Conservation (phyloP, 2,888 invertebrate species). For the Machimus rusticus region DNA sequence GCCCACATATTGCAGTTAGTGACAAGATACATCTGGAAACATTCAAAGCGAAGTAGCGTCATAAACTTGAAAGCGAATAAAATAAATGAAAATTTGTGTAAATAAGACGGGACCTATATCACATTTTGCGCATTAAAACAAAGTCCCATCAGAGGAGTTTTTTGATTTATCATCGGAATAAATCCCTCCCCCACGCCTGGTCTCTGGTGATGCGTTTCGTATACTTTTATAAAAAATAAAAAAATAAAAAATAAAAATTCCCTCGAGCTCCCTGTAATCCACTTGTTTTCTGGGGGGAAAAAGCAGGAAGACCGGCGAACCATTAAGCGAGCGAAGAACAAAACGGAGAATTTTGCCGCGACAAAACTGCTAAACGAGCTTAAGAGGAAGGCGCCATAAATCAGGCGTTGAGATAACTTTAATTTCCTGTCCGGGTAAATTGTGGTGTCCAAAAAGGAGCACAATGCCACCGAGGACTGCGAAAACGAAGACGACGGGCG, state of each 20-base stretch:
- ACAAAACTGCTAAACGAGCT: background rate
- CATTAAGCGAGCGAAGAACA: background rate
- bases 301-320: background rate
- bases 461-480: background rate
- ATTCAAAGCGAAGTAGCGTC: background rate
- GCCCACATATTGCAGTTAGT: background rate
- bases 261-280: background rate
- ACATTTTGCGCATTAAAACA: background rate
- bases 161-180: background rate
- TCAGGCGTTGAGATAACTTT: background rate
- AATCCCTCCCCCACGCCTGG: background rate
- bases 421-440: background rate
- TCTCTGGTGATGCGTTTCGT: background rate
- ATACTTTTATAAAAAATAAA: background rate
- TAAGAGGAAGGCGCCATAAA: background rate
- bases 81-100: background rate
- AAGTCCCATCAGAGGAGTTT: background rate
- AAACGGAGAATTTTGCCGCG: background rate
- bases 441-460: background rate
- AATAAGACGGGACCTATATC: background rate
- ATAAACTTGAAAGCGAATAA: background rate
- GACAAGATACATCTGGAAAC: background rate
- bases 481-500: background rate
- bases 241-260: background rate
- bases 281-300: background rate